Evolutionary conservation across 2,113 vertebrate genomes (phyloP).

Genomic region (Sus scrofa): DNA sequence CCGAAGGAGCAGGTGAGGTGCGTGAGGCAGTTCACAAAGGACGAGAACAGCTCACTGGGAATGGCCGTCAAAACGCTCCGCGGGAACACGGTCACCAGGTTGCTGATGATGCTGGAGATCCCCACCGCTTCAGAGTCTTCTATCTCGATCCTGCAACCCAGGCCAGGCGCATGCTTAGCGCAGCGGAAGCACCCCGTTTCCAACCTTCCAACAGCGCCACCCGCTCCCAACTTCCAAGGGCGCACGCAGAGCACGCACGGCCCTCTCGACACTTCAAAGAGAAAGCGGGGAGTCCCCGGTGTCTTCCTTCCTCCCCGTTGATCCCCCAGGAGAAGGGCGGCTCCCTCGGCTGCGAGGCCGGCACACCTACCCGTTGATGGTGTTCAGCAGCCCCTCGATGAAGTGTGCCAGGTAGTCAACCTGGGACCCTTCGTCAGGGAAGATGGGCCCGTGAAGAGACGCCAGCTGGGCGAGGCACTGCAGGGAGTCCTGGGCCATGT

Average conservation of each 20-base stretch:
- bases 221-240: constrained; percentile 20
- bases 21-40: constrained; percentile 98
- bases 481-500: constrained; percentile 99
- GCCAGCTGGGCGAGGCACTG: constrained; percentile 99
- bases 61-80: constrained; percentile 96
- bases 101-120: constrained; percentile 98
- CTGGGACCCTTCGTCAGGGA: constrained; percentile 97
- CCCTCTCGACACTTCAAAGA: background rate
- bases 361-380: constrained; percentile 96
- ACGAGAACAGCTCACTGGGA: constrained; percentile 97
- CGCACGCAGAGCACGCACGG: background rate
- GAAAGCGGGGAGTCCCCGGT: constrained; percentile 35
- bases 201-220: constrained; percentile 1
- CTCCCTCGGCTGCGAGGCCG: too few relatives aligned
- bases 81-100: constrained; percentile 98
- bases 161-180: constrained; percentile 42
- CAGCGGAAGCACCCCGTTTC: background rate
- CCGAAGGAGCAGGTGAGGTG: constrained; percentile 99
- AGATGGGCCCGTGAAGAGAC: constrained; percentile 97
- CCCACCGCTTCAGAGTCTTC: constrained; percentile 99
- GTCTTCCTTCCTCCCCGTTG: constrained; percentile 54
- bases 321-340: background rate
- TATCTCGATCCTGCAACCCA: constrained; percentile 95
- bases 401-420: constrained; percentile 98
- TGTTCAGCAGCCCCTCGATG: constrained; percentile 98